Percentiles rank a stretch among this genome's conserved stretches.
Evolutionary conservation across 1,140 invertebrate genomes (phyloP).

Genomic region (Drosophila watanabei): DNA sequence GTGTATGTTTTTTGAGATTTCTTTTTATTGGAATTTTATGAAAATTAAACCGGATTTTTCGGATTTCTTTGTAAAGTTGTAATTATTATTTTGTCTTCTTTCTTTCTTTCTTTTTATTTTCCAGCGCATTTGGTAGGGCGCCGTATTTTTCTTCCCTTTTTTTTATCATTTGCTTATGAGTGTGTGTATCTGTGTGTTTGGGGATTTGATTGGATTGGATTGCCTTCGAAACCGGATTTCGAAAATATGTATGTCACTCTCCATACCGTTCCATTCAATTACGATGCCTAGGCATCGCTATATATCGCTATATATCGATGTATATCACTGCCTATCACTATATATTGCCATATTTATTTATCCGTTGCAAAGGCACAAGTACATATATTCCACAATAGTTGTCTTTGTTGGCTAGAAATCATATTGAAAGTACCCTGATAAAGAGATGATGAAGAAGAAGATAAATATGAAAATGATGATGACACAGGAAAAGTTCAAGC

Average conservation of each 20-base stretch:
- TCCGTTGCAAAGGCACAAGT: conserved; percentile 1
- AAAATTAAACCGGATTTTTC: conserved; percentile 74
- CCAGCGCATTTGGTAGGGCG: conserved; percentile 56
- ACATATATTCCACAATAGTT: conserved; percentile 42
- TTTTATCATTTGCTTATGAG: conserved; percentile 37
- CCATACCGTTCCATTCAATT: conserved; percentile 51
- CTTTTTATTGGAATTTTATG: conserved; percentile 64
- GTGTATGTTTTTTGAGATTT: conserved; percentile 26
- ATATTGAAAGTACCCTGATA: conserved; percentile 39
- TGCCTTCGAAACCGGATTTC: conserved; percentile 77
- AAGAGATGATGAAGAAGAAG: not conserved
- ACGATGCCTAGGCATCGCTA: conserved; percentile 32
- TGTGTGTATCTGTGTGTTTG: conserved; percentile 24
- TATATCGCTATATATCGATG: not conserved
- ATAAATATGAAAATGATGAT: conserved; percentile 2
- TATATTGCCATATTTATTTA: conserved; percentile 3
- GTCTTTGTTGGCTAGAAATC: conserved; percentile 47
- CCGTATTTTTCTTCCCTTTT: conserved; percentile 23
- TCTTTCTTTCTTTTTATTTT: conserved; percentile 28
- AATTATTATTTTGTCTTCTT: conserved; percentile 44
- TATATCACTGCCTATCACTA: not conserved
- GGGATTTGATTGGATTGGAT: conserved; percentile 71
- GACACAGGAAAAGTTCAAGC: conserved; percentile 40
- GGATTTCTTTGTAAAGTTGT: conserved; percentile 62
- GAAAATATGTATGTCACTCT: conserved; percentile 65